phyloP scores from a whole-genome alignment of 1,140 invertebrate species.

The Camponotus vicinus region DNA sequence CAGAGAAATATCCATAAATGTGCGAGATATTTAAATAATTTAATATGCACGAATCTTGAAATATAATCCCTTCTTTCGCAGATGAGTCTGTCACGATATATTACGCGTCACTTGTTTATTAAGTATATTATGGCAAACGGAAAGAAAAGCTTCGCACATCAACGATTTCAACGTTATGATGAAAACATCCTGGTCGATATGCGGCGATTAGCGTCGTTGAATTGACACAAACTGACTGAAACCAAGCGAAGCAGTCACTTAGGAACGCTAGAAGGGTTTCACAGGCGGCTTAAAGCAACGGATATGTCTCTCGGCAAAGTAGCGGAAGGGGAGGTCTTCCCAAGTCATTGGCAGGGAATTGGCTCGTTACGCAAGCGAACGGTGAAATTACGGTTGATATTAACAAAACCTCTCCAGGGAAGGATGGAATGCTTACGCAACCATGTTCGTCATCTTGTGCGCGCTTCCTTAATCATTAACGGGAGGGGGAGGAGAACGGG shows the following conservation, averaged over 20 bases:
- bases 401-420: constrained; percentile 24
- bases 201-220: constrained; percentile 20
- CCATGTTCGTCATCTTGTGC: constrained; percentile 16
- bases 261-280: constrained; percentile 49
- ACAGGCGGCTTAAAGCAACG: constrained; percentile 44
- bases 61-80: background rate
- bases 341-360: constrained; percentile 56
- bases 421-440: constrained; percentile 23
- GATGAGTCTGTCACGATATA: background rate
- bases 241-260: constrained; percentile 48
- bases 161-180: background rate
- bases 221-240: constrained; percentile 55
- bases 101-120: background rate
- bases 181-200: constrained; percentile 29
- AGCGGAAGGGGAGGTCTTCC: constrained; percentile 41
- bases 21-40: background rate
- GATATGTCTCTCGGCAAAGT: constrained; percentile 29
- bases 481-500: too few species aligned
- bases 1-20: background rate
- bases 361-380: constrained; percentile 65
- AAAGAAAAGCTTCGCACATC: background rate
- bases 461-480: background rate
- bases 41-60: constrained; percentile 4
- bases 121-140: background rate
- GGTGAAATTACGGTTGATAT: constrained; percentile 57